Base-by-base conservation (phyloP, 2,113 vertebrate species). In the Piprites chloris region DNA sequence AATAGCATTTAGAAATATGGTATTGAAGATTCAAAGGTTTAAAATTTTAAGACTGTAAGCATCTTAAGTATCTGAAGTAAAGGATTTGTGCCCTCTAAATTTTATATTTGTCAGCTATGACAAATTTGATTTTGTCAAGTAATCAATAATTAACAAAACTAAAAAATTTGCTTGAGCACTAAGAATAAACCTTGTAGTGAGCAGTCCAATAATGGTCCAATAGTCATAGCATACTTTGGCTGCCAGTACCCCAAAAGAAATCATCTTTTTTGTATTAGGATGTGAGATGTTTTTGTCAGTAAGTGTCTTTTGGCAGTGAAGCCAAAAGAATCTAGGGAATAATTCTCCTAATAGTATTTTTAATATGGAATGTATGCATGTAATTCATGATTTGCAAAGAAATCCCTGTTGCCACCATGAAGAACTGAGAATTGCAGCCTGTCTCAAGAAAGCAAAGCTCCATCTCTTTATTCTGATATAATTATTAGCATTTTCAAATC, bases 301-400 rank as follows among this genome's bases (percentile, higher is more conserved):
- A 33, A 39, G 3, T 67, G 22, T 33, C 42, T 68, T 73, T 87
- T 80, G 19, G 2, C 33, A 55, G 5, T 39, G n/a, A 78, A 50
- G 12, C 2, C 18, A 33, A 66, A 91, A 61, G 7, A 56, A 66
- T 53, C 6, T 49, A 67, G 2, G 8, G 2, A 76, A 65, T 21
- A 59, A 6, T 63, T 84, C 6, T 87, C 17, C 13, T 49, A 30
- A 23, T 5, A 47, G 1, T 23, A 42, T 26, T 71, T n/a, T 52
- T 71, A 66, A 58, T 7, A 55, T 3, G 22, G 6, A 0, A 68
- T 7, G 47, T 33, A 62, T 12, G 5, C 6, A 1, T 27, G 1
- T 35, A 20, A 23, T 71, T 2, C 4, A 19, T 41, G 44, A 93
- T 30, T 37, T 85, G 11, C 17, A 73, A 69, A 75, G 20, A 56